These are phyloP conservation scores for Drosophila lacteicornis DNA, from an alignment of 1,140 invertebrate species.

Conservation along the genomic window DNA sequence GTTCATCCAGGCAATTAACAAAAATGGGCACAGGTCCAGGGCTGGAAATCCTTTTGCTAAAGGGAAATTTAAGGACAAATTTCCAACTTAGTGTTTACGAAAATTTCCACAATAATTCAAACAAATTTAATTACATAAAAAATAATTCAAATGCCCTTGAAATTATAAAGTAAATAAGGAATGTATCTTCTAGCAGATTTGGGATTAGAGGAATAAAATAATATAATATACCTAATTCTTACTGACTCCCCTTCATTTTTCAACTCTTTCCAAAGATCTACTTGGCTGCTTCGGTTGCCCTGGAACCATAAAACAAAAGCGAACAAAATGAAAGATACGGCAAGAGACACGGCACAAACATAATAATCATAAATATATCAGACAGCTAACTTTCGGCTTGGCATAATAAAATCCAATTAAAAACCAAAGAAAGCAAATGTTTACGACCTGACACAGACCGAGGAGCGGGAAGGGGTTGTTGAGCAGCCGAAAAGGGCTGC, in stretches of 20 bases:
- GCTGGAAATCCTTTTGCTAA: not conserved
- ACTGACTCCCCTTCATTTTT: not conserved
- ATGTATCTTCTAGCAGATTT: no score
- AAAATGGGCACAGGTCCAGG: constrained; percentile 51
- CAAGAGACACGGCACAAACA: constrained; percentile 64
- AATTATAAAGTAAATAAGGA: no score
- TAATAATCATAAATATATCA: constrained; percentile 83
- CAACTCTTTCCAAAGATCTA: constrained; percentile 10
- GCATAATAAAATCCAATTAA: constrained; percentile 83
- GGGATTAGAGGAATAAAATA: no score
- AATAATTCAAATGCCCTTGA: no score
- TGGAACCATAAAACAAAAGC: constrained; percentile 40
- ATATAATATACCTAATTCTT: no score
- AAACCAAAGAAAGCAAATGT: constrained; percentile 81
- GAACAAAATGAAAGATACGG: constrained; percentile 27
- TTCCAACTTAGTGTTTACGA: no score
- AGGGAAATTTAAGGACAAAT: no score
- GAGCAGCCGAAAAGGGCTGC: constrained; percentile 60
- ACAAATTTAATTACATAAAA: no score
- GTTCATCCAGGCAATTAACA: constrained; percentile 82
- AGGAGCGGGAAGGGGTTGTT: constrained; percentile 12
- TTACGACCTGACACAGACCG: constrained; percentile 67
- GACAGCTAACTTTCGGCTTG: constrained; percentile 71
- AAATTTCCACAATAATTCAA: no score
- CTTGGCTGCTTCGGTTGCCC: constrained; percentile 35